These are phyloP conservation scores for Vulpes lagopus DNA, from an alignment of 2,113 vertebrate species.

Conservation along the genomic window DNA sequence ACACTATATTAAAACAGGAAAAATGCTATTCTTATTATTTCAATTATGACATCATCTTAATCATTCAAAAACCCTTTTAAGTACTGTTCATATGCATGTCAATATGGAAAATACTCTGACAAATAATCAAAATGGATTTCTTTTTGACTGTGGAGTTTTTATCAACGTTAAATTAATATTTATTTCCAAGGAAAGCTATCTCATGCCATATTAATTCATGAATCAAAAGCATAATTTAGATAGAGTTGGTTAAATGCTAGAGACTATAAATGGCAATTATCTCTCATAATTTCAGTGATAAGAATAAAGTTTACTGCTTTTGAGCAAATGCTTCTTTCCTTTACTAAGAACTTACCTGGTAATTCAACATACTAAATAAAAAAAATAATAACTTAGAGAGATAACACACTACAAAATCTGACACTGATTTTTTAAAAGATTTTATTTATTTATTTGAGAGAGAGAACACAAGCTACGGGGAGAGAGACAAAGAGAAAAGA, in stretches of 20 bases:
- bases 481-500: too few species aligned
- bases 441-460: too few species aligned
- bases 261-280: conserved; percentile 30
- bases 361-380: conserved; percentile 29
- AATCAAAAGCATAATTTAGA: conserved; percentile 32
- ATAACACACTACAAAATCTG: neutral
- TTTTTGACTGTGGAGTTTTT: neutral
- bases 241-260: neutral
- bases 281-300: neutral
- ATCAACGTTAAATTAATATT: conserved; percentile 16
- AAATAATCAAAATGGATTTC: neutral
- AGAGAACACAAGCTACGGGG: too few species aligned
- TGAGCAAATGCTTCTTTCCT: neutral
- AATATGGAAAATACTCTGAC: neutral
- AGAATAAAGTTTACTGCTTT: conserved; percentile 42
- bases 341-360: neutral
- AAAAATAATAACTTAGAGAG: neutral
- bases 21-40: neutral
- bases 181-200: neutral
- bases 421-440: neutral
- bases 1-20: neutral
- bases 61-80: neutral
- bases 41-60: neutral
- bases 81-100: neutral
- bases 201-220: neutral